These are phyloP conservation scores for Aurelia sp. DNA, from an alignment of 30 jellyfish, hydroid and myxozoan genomes.

Conservation along the genomic window DNA sequence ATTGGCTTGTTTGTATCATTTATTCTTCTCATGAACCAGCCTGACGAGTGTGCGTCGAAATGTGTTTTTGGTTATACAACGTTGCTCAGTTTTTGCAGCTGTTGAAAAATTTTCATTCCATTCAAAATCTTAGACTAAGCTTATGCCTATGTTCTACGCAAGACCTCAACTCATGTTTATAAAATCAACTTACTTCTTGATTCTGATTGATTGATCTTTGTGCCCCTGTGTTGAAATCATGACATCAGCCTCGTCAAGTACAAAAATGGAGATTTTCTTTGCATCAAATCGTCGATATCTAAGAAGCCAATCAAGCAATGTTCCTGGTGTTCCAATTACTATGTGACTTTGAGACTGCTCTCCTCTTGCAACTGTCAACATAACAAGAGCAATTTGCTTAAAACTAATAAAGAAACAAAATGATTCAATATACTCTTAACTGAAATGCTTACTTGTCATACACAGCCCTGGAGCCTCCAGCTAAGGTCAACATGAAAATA, in stretches of 20 bases:
- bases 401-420: background rate
- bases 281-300: slow-evolving; percentile 88
- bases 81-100: no score
- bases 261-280: slow-evolving; percentile 83
- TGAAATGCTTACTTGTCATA: no score
- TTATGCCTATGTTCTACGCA: no score
- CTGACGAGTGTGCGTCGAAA: no score
- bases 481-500: no score
- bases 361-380: slow-evolving; percentile 71
- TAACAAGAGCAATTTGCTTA: background rate
- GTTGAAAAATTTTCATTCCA: no score
- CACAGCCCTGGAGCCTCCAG: no score
- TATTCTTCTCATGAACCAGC: no score
- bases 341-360: slow-evolving; percentile 77
- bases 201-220: slow-evolving; percentile 90
- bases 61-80: no score
- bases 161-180: background rate
- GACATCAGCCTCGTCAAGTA: slow-evolving; percentile 99
- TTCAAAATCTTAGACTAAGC: no score
- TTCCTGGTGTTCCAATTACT: slow-evolving; percentile 99
- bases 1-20: no score
- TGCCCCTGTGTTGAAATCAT: slow-evolving; percentile 99
- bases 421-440: no score
- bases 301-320: slow-evolving; percentile 93
- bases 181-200: slow-evolving; percentile 66